phyloP scores from a whole-genome alignment of 2,113 vertebrate species.

The Phaetusa simplex region DNA sequence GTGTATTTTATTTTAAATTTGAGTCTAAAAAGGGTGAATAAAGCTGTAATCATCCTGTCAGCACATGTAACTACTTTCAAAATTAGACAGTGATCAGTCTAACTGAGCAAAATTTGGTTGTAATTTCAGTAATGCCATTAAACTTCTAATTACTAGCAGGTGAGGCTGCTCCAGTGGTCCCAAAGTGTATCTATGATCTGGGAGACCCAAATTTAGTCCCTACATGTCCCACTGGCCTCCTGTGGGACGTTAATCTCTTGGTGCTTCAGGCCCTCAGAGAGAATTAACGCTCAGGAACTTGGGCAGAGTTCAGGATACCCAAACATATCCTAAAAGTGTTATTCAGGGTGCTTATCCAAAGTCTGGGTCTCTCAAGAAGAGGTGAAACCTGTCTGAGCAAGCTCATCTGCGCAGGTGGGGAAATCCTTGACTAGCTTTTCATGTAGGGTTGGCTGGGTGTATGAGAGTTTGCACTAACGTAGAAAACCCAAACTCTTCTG shows the following conservation, averaged over 20 bases:
- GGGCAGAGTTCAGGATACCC: neutral
- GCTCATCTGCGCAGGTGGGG: neutral
- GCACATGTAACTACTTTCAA: conserved; percentile 47
- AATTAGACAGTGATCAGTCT: conserved; percentile 53
- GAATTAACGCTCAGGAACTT: neutral
- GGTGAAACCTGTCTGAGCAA: neutral
- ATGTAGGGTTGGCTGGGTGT: neutral
- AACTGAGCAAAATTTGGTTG: conserved; percentile 25
- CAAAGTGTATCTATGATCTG: neutral
- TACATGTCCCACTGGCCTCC: neutral
- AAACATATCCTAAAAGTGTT: neutral
- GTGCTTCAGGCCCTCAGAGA: neutral
- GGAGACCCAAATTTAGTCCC: neutral
- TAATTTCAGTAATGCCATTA: conserved; percentile 26
- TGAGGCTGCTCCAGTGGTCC: neutral
- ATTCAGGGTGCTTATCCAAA: neutral
- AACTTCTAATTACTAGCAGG: neutral
- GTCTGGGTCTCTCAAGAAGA: neutral
- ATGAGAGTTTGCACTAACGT: neutral
- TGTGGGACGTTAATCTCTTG: neutral
- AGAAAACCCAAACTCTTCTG: neutral
- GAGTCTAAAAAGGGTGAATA: conserved; percentile 50
- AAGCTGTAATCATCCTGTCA: conserved; percentile 65
- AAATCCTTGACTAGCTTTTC: neutral
- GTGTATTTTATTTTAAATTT: conserved; percentile 57